Evolutionary conservation across 1,140 invertebrate species (phyloP), one percentile per base, ranked within the genome.

Genomic region (Lepidostoma basale): DNA sequence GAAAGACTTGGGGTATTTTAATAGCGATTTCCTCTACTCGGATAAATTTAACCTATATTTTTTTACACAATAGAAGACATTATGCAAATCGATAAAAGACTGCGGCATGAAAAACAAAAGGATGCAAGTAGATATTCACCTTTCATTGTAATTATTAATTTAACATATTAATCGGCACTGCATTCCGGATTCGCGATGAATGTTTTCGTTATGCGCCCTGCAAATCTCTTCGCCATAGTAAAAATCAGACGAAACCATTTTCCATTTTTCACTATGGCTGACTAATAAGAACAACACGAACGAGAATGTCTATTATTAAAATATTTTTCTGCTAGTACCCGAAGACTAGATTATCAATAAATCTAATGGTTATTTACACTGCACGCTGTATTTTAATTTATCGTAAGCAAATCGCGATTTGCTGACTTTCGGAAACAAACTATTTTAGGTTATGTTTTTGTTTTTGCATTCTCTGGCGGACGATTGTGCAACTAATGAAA

Each of bases 371-470:
- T 39, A 59, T 39, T 39, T 23, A 59, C 36, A 59, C 59, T 28
- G 26, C 22, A 62, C 20, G 28, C 39, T 40, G 36, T 20, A 9
- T 16, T 16, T 39, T 59, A 20, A 49, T 6, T 49, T 49, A 49
- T 36, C 14, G 18, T 20, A 12, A 23, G 12, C 23, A 18, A 47
- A 3, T 45, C 3, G 18, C 10, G 8, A 45, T 4, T 54, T 54
- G 26, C 26, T 54, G 12, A 54, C 26, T 30, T 1, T 47, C 49
- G 30, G 49, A n/a, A 54, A 28, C 4, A 18, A 33, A 54, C 16
- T 14, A 28, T 63, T 63, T 63, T 63, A 65, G 62, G 62, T 65
- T 65, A 65, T 65, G 62, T 65, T 65, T 65, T 54, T 65, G 62
- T 65, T 65, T 44, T 65, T 18, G 36, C 62, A 63, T 49, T 62